Evolutionary conservation across 2,888 invertebrate genomes (phyloP), one percentile per base, ranked within the genome.

Genomic region (Trachelus stipa): DNA sequence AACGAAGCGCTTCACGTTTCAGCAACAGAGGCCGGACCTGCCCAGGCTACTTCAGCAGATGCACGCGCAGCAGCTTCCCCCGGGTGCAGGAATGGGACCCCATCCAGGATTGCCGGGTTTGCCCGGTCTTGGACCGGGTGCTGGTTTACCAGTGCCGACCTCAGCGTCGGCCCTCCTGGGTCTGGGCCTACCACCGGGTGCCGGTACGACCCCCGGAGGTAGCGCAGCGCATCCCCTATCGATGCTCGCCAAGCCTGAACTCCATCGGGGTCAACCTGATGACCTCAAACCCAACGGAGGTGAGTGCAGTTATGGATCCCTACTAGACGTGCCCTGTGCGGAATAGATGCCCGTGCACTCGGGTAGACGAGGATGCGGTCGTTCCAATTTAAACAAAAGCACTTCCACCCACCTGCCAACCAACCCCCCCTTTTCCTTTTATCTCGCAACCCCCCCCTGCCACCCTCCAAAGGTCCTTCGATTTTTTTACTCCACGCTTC

Each of bases 31-130:
- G 92, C 96, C 96, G 79, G 96, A 97, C 91, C 92, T 97, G 86
- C 96, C 96, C 56, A 94, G 96, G 91, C 92, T 96, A 82, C 93
- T 97, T 92, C 98, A 98, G 92, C 98, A 98, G 92, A 97, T 98
- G 97, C 98, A 98, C 91, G 97, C 97, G 68, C 97, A 97, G 87
- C 96, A 96, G 92, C 92, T 94, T 87, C 92, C 93, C 85, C 95
- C 95, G 80, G 94, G 95, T 73, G 95, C 96, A 76, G 94, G 94
- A 74, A 94, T 96, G 92, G 94, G 94, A 92, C 94, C 94, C 71
- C 95, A 95, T 91, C 95, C 95, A 4, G 94, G 94, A 34, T 92
- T 95, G 12, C 92, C 95, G 40, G 92, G 93, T 1, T 92, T 92
- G 74, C 93, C 93, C 30, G 93, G 93, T 73, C 86, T 91, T 3